Percentiles rank a stretch among this genome's conserved stretches.
Conservation (phyloP, 2,888 invertebrate genomes). For the Hypomecis punctinalis region DNA sequence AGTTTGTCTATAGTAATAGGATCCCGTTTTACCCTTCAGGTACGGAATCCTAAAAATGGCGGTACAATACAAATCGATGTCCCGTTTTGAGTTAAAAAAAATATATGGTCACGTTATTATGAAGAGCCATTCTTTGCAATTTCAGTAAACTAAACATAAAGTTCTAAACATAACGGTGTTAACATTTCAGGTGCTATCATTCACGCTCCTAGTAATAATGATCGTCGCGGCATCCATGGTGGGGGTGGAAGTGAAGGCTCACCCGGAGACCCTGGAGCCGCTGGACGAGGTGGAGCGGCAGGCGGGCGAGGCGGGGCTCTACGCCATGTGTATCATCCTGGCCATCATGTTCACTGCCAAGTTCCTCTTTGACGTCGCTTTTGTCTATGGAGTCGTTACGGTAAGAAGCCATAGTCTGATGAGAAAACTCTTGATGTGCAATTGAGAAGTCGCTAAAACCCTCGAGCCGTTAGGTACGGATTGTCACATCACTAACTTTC, state of each 20-base stretch:
- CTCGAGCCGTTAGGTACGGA: too few relatives aligned
- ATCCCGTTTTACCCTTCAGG: too few relatives aligned
- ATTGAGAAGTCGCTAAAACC: too few relatives aligned
- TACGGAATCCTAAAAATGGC: too few relatives aligned
- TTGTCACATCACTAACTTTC: too few relatives aligned
- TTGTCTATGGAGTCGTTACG: conserved; percentile 67
- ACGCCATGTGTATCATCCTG: conserved; percentile 72
- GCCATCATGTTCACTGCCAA: conserved; percentile 71
- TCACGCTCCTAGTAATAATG: conserved; percentile 47
- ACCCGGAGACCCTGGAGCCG: conserved; percentile 23
- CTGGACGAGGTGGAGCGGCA: conserved; percentile 55
- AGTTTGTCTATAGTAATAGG: too few relatives aligned
- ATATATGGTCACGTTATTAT: too few relatives aligned
- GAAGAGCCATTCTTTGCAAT: too few relatives aligned
- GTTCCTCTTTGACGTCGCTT: conserved; percentile 68
- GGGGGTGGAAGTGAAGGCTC: conserved; percentile 48
- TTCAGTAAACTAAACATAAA: too few relatives aligned
- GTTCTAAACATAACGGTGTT: too few relatives aligned
- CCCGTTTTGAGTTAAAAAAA: too few relatives aligned
- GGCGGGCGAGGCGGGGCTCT: conserved; percentile 66
- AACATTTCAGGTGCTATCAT: conserved; percentile 36
- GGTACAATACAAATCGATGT: too few relatives aligned
- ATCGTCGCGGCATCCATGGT: conserved; percentile 58
- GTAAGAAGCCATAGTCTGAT: conserved; percentile 50
- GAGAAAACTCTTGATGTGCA: background rate